Evolutionary conservation across 2,113 vertebrate genomes (phyloP).

Genomic region (Aramus guarauna): DNA sequence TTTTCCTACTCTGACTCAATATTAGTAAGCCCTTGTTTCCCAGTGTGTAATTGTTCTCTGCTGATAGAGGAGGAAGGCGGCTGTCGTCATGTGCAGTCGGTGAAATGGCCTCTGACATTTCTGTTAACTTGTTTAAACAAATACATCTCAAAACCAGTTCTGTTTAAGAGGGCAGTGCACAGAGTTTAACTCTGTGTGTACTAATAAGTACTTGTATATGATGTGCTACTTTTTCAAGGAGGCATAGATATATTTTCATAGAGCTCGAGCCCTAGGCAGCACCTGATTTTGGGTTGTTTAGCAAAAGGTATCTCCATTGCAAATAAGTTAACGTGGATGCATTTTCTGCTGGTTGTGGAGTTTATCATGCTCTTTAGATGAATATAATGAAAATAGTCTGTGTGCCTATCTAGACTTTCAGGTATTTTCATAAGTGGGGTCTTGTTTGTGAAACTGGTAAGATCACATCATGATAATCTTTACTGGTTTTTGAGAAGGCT

Average conservation of each 20-base stretch:
- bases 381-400: not conserved
- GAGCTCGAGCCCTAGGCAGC: not conserved
- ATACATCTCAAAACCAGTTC: slow-evolving; percentile 33
- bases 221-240: not conserved
- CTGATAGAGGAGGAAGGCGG: slow-evolving; percentile 25
- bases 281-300: not conserved
- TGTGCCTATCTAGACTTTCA: not conserved
- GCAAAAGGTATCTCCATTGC: not conserved
- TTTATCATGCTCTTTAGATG: not conserved
- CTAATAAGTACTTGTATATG: not conserved
- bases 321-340: not conserved
- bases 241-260: not conserved
- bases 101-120: slow-evolving; percentile 57
- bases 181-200: slow-evolving; percentile 8
- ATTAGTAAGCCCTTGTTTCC: not conserved
- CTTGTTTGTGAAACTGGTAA: not conserved
- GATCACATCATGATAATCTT: not conserved
- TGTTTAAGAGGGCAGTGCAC: not conserved
- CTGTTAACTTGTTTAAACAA: slow-evolving; percentile 64
- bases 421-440: not conserved
- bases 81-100: not conserved
- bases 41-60: slow-evolving; percentile 12
- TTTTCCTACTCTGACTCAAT: slow-evolving; percentile 51
- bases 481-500: not conserved
- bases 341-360: not conserved